These are phyloP conservation scores for Dicrurus megarhynchus DNA, from an alignment of 2,113 vertebrate species.

Conservation along the genomic window DNA sequence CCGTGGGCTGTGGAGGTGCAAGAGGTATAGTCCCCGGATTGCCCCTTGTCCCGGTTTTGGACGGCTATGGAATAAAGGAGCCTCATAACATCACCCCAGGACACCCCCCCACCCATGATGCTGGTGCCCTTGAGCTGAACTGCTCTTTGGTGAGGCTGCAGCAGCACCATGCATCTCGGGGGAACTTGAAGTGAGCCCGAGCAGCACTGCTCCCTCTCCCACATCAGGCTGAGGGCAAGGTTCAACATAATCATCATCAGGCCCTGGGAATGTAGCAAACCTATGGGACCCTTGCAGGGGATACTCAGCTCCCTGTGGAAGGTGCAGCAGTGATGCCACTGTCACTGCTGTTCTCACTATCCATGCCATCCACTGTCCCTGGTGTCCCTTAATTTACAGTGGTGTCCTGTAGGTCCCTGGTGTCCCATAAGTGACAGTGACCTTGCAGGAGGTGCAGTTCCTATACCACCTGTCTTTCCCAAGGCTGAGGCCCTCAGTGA, in stretches of 20 bases:
- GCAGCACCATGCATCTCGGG: not conserved
- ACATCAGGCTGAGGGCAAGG: not conserved
- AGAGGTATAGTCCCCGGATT: not conserved
- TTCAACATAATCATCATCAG: not conserved
- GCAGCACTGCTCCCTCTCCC: not conserved
- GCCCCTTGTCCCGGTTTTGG: too few species aligned
- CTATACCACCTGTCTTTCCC: not conserved
- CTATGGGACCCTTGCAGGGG: not conserved
- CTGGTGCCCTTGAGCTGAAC: not conserved
- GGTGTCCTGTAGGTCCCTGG: not conserved
- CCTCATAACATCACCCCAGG: too few species aligned
- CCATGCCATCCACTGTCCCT: not conserved
- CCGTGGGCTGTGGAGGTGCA: not conserved
- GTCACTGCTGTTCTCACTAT: not conserved
- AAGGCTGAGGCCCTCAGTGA: not conserved
- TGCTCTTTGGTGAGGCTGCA: not conserved
- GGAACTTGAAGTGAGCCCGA: fast-evolving
- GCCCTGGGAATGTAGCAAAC: not conserved
- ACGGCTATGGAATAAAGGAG: too few species aligned
- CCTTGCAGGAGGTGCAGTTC: not conserved
- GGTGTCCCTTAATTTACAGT: not conserved
- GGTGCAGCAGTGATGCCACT: fast-evolving
- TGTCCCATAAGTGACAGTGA: not conserved
- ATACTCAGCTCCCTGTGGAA: not conserved
- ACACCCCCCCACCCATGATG: not conserved